These are phyloP conservation scores for Panzeria rudis DNA, from an alignment of 2,888 invertebrate species.

Conservation along the genomic window DNA sequence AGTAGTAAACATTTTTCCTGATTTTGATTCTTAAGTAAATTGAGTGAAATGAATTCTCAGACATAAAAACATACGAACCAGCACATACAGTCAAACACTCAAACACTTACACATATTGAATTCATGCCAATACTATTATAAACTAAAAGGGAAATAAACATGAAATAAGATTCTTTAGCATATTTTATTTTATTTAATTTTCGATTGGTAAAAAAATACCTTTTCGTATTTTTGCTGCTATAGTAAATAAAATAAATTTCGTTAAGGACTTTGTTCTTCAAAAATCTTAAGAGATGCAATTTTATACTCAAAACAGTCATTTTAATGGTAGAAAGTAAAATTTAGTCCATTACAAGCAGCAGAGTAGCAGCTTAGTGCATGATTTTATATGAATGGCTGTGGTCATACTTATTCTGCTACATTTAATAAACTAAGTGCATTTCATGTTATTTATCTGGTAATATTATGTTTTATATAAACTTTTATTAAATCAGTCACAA, in stretches of 20 bases:
- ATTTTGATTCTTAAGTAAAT: conserved; percentile 69
- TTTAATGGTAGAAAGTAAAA: conserved; percentile 55
- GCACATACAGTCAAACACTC: background rate
- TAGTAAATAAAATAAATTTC: conserved; percentile 6
- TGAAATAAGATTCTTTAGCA: conserved; percentile 54
- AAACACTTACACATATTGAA: conserved; percentile 42
- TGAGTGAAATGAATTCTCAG: conserved; percentile 69
- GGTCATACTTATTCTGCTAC: background rate
- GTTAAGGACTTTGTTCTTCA: conserved; percentile 17
- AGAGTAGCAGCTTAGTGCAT: background rate
- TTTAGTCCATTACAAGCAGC: conserved; percentile 3
- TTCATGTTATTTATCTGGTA: background rate
- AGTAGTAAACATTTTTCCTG: conserved; percentile 60
- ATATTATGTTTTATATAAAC: background rate
- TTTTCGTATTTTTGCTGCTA: background rate
- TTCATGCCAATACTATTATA: conserved; percentile 35
- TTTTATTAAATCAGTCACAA: background rate
- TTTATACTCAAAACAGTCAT: conserved; percentile 20
- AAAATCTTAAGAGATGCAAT: conserved; percentile 38
- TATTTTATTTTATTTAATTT: conserved; percentile 47
- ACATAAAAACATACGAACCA: conserved; percentile 48
- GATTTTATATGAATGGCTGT: conserved; percentile 1
- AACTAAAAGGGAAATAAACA: conserved; percentile 52
- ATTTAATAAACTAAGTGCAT: background rate
- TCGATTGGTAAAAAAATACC: conserved; percentile 20